phyloP scores from a whole-genome alignment of 2,797 vertebrate genomes.

The Brachyalestes nurse region DNA sequence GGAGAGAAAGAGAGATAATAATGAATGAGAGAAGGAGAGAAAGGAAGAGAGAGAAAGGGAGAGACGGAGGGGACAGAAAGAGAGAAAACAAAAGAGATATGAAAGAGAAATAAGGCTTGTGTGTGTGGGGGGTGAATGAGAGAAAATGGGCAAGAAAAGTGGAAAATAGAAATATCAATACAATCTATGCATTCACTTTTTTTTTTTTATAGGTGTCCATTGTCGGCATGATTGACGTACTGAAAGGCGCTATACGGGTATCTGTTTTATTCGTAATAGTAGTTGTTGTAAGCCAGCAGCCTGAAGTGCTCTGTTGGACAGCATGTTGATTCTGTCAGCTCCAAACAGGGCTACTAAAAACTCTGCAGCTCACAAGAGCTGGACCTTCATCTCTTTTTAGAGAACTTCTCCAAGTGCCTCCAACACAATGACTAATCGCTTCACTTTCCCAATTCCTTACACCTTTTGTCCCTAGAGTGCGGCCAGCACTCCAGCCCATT shows the following conservation, averaged over 20 bases:
- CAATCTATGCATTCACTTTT: too few species aligned
- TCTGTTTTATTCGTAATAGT: too few species aligned
- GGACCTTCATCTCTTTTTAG: neutral
- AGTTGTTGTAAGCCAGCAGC: too few species aligned
- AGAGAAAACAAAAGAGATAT: neutral
- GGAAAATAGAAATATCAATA: neutral
- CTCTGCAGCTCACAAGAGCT: neutral
- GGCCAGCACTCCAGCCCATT: neutral
- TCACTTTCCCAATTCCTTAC: neutral
- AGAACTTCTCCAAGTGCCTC: neutral
- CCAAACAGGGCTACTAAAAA: too few species aligned
- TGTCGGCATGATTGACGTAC: too few species aligned
- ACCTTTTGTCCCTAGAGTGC: neutral
- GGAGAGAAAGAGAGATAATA: neutral
- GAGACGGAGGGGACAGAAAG: neutral
- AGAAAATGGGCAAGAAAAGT: neutral
- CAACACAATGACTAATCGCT: neutral
- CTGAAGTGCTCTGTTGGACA: too few species aligned
- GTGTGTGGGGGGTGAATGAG: too few species aligned
- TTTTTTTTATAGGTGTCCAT: too few species aligned
- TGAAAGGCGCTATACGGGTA: too few species aligned
- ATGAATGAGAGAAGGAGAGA: neutral
- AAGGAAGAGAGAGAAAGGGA: neutral
- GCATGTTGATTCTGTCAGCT: too few species aligned
- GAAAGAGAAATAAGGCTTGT: neutral